A percentile compares a stretch with the other conserved stretches of the same genome.
These are phyloP conservation scores for Dioctria rufipes DNA, from an alignment of 2,888 invertebrate genomes.

Conservation along the genomic window DNA sequence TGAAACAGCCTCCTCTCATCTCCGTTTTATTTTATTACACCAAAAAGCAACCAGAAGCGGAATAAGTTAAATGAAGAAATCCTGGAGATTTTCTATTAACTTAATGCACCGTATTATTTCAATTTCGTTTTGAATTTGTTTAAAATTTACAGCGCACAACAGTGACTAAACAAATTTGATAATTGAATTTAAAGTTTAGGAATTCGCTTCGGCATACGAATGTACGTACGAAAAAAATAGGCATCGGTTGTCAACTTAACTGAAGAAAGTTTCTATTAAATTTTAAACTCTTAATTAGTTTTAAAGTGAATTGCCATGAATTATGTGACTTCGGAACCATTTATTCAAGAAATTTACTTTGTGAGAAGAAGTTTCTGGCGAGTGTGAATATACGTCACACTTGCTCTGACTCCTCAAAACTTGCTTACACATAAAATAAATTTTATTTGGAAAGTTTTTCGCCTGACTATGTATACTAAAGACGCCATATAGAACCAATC, in stretches of 20 bases:
- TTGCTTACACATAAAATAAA: conserved; percentile 22
- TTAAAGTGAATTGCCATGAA: conserved; percentile 37
- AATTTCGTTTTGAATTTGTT: conserved; percentile 21
- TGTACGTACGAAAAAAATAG: not conserved
- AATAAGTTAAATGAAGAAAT: conserved; percentile 18
- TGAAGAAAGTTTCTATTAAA: conserved; percentile 15
- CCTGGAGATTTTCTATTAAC: conserved; percentile 8
- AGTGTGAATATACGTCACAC: conserved; percentile 35
- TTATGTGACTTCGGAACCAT: conserved; percentile 8
- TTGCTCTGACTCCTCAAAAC: conserved; percentile 22
- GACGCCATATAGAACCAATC: too few species aligned
- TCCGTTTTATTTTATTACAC: not conserved
- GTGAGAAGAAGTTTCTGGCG: not conserved
- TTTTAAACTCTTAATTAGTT: conserved; percentile 32
- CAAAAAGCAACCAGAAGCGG: not conserved
- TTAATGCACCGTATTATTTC: conserved; percentile 28
- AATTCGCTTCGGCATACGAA: not conserved
- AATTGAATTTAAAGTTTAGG: conserved; percentile 6
- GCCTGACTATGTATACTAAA: not conserved
- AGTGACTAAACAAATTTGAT: not conserved
- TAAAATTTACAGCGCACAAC: not conserved
- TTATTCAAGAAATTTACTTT: conserved; percentile 23
- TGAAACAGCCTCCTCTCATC: too few species aligned
- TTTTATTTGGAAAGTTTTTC: conserved; percentile 38
- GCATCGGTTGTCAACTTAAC: not conserved